Evolutionary conservation across 2,888 invertebrate species (phyloP).

Genomic region (Drosophila kuntzei): DNA sequence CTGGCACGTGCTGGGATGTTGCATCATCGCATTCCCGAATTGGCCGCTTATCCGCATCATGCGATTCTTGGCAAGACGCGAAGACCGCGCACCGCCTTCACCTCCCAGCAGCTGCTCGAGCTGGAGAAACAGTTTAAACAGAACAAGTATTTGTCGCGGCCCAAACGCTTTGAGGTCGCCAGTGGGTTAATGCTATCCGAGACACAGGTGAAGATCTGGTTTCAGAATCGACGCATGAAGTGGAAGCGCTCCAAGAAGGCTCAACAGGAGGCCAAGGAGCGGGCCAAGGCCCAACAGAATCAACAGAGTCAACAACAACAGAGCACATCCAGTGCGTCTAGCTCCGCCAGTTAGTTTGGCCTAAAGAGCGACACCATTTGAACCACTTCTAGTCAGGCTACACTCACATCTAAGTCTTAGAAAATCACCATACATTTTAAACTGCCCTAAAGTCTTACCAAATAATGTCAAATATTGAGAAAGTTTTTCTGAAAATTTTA

Average conservation of each 20-base stretch:
- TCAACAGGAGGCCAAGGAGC: conserved; percentile 92
- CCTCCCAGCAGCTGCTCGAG: conserved; percentile 97
- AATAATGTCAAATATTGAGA: too few relatives aligned
- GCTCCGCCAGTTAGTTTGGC: conserved; percentile 61
- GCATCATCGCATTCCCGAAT: conserved; percentile 94
- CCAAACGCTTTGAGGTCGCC: conserved; percentile 99
- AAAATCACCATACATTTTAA: not conserved
- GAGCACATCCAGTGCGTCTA: conserved; percentile 36
- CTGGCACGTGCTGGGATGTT: conserved; percentile 96
- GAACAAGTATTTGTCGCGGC: conserved; percentile 99
- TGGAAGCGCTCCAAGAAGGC: conserved; percentile 99
- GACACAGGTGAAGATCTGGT: conserved; percentile 99
- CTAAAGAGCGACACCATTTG: not conserved
- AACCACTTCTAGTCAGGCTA: conserved; percentile 66
- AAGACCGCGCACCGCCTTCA: conserved; percentile 98
- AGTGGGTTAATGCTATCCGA: conserved; percentile 98
- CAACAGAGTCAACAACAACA: conserved; percentile 66
- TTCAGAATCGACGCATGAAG: conserved; percentile 99
- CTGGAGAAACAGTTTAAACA: conserved; percentile 99
- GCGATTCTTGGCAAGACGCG: conserved; percentile 94
- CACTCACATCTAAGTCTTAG: not conserved
- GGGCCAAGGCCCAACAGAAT: conserved; percentile 82
- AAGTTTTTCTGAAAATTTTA: too few relatives aligned
- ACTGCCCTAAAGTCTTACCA: too few relatives aligned
- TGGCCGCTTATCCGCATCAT: conserved; percentile 91